Evolutionary conservation across 2,888 invertebrate species (phyloP).

Genomic region (Athetis lepigone): DNA sequence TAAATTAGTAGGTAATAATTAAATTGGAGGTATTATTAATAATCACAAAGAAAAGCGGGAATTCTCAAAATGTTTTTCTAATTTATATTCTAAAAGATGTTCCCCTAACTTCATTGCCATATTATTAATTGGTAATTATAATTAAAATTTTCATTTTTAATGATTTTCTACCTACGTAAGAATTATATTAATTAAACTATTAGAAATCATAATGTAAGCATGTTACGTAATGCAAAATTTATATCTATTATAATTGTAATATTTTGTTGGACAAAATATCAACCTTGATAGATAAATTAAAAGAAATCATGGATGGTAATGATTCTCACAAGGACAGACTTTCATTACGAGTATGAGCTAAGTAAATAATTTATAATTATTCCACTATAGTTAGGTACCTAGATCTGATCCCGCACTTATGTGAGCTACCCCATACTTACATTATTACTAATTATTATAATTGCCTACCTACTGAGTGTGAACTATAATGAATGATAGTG

Average conservation of each 20-base stretch:
- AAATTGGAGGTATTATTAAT: conserved; percentile 26
- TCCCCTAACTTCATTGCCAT: conserved; percentile 47
- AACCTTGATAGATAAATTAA: not conserved
- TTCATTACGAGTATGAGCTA: conserved; percentile 36
- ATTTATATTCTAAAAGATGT: conserved; percentile 36
- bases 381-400: conserved; percentile 57
- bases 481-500: conserved; percentile 1
- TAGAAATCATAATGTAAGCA: conserved; percentile 24
- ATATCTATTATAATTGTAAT: conserved; percentile 4
- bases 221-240: conserved; percentile 26
- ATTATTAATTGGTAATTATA: conserved; percentile 15
- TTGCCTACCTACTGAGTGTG: conserved; percentile 51
- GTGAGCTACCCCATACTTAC: conserved; percentile 59
- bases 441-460: conserved; percentile 42
- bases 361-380: conserved; percentile 36
- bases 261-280: conserved; percentile 33
- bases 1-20: conserved; percentile 26
- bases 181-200: conserved; percentile 4
- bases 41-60: conserved; percentile 2
- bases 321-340: conserved; percentile 21
- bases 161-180: conserved; percentile 40
- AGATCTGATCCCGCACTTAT: conserved; percentile 61
- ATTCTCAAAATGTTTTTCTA: conserved; percentile 18
- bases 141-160: conserved; percentile 42
- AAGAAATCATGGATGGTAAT: conserved; percentile 8